Evolutionary conservation across 2,797 vertebrate species (phyloP), one percentile per base, ranked within the genome.

Genomic region (Silurus aristotelis): DNA sequence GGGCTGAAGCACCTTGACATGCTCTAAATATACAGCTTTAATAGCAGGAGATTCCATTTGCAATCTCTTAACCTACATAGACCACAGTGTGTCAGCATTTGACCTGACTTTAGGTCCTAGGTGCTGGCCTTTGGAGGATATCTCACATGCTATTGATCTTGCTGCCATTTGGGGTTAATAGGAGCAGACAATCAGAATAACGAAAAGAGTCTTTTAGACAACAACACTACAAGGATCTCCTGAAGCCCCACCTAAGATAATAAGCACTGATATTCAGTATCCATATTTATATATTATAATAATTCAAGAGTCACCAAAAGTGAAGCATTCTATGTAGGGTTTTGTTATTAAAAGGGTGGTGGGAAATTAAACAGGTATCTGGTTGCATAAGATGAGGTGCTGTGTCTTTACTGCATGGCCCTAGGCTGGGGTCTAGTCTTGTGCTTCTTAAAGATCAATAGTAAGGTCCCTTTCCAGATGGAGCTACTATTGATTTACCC

Each of bases 381-480:
- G 61, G 91, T 91, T 92, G 88, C 89, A 87, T 84, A 91, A 87
- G 89, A 90, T 90, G 88, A 86, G 88, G 88, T 87, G 92, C 86
- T 72, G 80, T 89, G 83, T 85, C 86, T 89, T 82, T 64, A 8
- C 75, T 43, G 55, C 82, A 91, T 84, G 84, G 89, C 83, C 76
- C 88, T 89, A 81, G 86, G 89, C 86, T 85, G 84, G 88, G 92
- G 90, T 94, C 91, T 91, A 90, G 84, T 90, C 89, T 85, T 87
- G 76, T 88, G 91, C 91, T 88, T 91, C 91, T 91, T 90, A 89
- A 78, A 88, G 92, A 96, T 97, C 95, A 93, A 95, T 96, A 92
- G 86, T 46, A 88, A 95, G 94, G 93, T 96, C 93, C 93, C 93
- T 96, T 95, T 94, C 94, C 91, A 95, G 93, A 91, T 92, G 89